Evolutionary conservation across 2,113 vertebrate species (phyloP), one percentile per base, ranked within the genome.

Genomic region (Gnathonemus longibarbis): DNA sequence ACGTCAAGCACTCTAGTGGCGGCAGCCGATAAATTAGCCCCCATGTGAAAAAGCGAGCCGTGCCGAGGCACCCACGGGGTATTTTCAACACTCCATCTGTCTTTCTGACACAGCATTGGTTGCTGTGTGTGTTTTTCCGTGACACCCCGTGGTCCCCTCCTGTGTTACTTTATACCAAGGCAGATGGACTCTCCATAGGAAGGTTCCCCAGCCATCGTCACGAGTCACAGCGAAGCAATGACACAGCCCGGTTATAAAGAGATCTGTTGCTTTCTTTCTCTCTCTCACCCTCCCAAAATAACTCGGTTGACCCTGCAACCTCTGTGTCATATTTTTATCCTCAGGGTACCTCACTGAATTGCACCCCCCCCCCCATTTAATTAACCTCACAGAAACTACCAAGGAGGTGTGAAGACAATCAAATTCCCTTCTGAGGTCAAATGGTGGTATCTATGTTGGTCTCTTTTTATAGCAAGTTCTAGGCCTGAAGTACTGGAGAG

Each of bases 81-180:
- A 77, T 46, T 66, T 88, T 89, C 84, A 45, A 39, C n/a, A 90
- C 87, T 83, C 87, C 74, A 87, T 93, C 89, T 89, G 58, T 91
- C 89, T 89, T 58, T 74, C 74, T 62, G 50, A 90, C 88, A 86
- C 86, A 48, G 62, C 90, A 84, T 35, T 17, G 90, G 87, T 89
- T 84, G 84, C 74, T 52, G 48, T 58, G 53, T 86, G 87, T 80
- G 48, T 89, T 90, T 91, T 84, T 91, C 91, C 90, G 91, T 90
- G 89, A 88, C 89, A 89, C 88, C 88, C 31, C 84, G 53, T 35
- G 50, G 89, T 91, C 91, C 90, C 92, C 93, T 88, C 70, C 89
- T 90, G 87, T 91, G 91, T 88, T 90, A 42, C 91, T 95, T 91
- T 92, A 45, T 90, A 88, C 87, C 21, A 62, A 88, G 87, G 87